These are phyloP conservation scores for Hydrocynus forskahlii DNA, from an alignment of 2,797 vertebrate species.

Conservation along the genomic window DNA sequence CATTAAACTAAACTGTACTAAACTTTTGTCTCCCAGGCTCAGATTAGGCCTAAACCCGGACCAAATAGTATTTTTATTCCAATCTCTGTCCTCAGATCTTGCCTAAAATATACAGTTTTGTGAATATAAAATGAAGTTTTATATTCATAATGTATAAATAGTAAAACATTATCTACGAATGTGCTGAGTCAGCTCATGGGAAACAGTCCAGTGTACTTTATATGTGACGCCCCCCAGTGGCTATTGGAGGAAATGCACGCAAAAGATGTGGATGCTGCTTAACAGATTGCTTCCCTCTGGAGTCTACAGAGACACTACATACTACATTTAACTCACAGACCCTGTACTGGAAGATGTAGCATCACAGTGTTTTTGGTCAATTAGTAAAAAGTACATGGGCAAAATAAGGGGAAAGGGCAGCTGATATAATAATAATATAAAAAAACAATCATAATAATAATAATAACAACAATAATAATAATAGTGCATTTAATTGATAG, in stretches of 20 bases:
- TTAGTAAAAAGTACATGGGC: too few species aligned
- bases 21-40: neutral
- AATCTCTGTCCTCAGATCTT: neutral
- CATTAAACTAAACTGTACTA: neutral
- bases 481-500: too few species aligned
- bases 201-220: too few species aligned
- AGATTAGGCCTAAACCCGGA: neutral
- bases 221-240: slow-evolving; percentile 19
- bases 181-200: neutral
- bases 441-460: too few species aligned
- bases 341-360: neutral
- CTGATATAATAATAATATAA: too few species aligned
- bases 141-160: neutral
- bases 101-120: too few species aligned
- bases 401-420: too few species aligned
- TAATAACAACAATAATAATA: too few species aligned
- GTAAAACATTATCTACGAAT: neutral
- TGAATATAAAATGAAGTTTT: too few species aligned
- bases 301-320: neutral
- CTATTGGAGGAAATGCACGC: neutral
- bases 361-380: too few species aligned
- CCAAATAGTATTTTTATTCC: neutral
- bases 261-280: neutral
- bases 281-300: neutral
- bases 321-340: neutral